Percentiles rank a stretch among this genome's conserved stretches.
phyloP scores from a whole-genome alignment of 2,888 invertebrate genomes.

The Cacoxenus indagator region DNA sequence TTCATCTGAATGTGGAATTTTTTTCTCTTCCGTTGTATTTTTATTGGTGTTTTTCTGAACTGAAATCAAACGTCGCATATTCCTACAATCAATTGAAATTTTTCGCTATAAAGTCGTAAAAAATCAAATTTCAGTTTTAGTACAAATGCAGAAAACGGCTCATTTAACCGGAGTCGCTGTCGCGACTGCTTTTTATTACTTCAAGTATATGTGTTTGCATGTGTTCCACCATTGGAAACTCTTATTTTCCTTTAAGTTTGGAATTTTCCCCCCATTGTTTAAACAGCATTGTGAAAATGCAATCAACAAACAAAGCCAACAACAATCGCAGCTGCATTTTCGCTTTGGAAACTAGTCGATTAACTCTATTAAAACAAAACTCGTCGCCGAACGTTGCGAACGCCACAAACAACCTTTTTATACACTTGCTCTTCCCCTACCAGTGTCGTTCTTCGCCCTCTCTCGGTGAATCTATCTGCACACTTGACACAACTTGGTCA shows the following conservation, averaged over 20 bases:
- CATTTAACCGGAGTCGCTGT: not conserved
- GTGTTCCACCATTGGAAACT: not conserved
- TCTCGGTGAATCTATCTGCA: not conserved
- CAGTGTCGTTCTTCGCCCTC: not conserved
- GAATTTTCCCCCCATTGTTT: conserved; percentile 45
- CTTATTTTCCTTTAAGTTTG: not conserved
- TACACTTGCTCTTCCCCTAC: conserved; percentile 19
- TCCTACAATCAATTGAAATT: not conserved
- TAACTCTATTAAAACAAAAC: not conserved
- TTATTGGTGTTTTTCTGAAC: not conserved
- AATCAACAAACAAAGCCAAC: conserved; percentile 25
- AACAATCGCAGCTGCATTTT: conserved; percentile 22
- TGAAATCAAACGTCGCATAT: not conserved
- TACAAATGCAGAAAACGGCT: not conserved
- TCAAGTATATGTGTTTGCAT: not conserved
- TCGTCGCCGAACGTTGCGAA: too few relatives aligned
- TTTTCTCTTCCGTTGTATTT: not conserved
- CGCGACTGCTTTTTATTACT: too few relatives aligned
- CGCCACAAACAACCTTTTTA: too few relatives aligned
- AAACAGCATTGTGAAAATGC: conserved; percentile 40
- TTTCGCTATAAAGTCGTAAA: not conserved
- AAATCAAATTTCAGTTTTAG: not conserved
- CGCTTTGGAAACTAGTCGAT: conserved; percentile 44
- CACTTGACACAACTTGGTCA: conserved; percentile 28
- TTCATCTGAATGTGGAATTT: not conserved